Percentiles rank a stretch among this genome's conserved stretches.
phyloP scores from a whole-genome alignment of 2,797 vertebrate genomes.

The Propithecus perrieri region DNA sequence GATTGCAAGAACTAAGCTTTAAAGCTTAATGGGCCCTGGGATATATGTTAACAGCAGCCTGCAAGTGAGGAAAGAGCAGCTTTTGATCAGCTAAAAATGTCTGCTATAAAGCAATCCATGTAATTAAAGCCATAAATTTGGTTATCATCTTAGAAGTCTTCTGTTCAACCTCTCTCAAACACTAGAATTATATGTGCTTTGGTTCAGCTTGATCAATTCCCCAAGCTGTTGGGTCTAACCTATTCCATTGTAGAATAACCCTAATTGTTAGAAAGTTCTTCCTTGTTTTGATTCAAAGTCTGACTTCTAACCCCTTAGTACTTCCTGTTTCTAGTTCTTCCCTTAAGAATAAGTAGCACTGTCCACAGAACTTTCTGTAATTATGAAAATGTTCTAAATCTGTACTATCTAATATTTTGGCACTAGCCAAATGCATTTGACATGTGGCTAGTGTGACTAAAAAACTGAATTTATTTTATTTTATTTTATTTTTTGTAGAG shows the following conservation, averaged over 20 bases:
- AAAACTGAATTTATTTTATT: neutral
- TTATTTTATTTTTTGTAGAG: neutral
- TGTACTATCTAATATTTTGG: neutral
- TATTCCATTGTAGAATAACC: neutral
- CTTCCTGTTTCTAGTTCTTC: neutral
- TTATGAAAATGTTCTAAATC: neutral
- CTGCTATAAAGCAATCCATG: neutral
- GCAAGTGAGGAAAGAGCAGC: neutral
- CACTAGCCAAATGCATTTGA: neutral
- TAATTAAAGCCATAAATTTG: neutral
- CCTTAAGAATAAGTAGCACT: neutral
- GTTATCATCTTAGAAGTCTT: neutral
- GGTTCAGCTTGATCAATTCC: neutral
- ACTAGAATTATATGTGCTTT: neutral
- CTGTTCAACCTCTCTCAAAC: neutral
- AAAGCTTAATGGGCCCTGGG: neutral
- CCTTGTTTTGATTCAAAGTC: neutral
- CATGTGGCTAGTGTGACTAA: neutral
- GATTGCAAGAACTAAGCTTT: neutral
- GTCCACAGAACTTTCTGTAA: neutral
- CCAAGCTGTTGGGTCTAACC: neutral
- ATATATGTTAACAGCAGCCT: neutral
- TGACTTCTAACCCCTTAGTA: neutral
- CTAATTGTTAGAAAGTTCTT: neutral
- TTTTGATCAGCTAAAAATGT: neutral